These are phyloP conservation scores for Hirudo medicinalis DNA, from an alignment of 1,140 invertebrate genomes.

Conservation along the genomic window DNA sequence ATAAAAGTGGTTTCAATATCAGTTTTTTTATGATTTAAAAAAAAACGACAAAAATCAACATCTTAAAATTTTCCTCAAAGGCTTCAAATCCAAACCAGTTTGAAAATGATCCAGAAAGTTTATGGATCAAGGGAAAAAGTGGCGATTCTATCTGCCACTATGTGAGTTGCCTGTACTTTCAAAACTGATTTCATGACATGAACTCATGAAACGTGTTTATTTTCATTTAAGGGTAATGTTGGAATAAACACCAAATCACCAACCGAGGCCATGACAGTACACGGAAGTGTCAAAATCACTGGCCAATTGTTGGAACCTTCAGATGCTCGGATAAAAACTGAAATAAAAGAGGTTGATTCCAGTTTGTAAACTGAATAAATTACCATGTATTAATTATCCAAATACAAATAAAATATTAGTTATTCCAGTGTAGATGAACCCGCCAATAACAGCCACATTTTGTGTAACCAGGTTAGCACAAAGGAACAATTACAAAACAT, in stretches of 20 bases:
- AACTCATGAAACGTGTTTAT: neutral
- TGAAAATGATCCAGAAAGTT: conserved; percentile 77
- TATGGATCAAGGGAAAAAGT: conserved; percentile 77
- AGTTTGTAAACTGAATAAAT: too few relatives aligned
- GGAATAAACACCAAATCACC: conserved; percentile 91
- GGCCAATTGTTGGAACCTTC: conserved; percentile 91
- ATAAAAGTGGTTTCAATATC: too few relatives aligned
- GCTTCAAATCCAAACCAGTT: conserved; percentile 97
- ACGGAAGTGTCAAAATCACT: conserved; percentile 69
- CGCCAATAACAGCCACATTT: too few relatives aligned
- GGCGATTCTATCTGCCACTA: conserved; percentile 80
- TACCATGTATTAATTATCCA: too few relatives aligned
- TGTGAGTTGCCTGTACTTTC: conserved; percentile 40
- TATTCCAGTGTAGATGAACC: too few relatives aligned
- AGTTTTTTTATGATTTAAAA: too few relatives aligned
- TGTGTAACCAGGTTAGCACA: conserved; percentile 52
- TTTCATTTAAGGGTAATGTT: conserved; percentile 49
- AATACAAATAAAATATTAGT: too few relatives aligned
- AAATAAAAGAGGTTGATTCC: conserved; percentile 64
- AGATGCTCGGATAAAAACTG: conserved; percentile 77
- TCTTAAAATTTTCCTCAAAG: conserved; percentile 42
- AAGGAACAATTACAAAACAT: conserved; percentile 76
- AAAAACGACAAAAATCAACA: too few relatives aligned
- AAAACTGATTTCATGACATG: neutral
- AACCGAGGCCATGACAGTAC: conserved; percentile 80